Evolutionary conservation across 2,797 vertebrate species (phyloP).

Genomic region (Sebastolobus alascanus): DNA sequence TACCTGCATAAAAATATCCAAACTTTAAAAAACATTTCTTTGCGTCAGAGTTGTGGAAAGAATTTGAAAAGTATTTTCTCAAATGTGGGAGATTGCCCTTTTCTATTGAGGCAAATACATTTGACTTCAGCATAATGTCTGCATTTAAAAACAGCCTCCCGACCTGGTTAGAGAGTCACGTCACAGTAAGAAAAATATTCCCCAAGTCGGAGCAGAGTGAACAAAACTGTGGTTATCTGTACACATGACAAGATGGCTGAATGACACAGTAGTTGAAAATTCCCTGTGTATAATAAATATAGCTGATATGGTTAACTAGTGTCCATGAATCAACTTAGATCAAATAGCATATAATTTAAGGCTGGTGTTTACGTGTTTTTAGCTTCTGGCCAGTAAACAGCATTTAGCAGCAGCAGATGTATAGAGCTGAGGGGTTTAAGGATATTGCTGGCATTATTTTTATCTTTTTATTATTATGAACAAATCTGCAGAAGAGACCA

Average conservation of each 20-base stretch:
- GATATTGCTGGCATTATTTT: not conserved
- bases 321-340: not conserved
- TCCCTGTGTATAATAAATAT: not conserved
- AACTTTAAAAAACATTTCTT: slow-evolving; percentile 34
- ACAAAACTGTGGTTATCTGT: not conserved
- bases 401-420: not conserved
- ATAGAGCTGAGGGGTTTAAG: not conserved
- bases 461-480: not conserved
- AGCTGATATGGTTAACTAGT: not conserved
- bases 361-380: slow-evolving; percentile 2
- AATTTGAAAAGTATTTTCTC: not conserved
- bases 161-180: not conserved
- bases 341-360: not conserved
- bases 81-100: not conserved
- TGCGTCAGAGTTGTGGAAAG: not conserved
- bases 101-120: not conserved
- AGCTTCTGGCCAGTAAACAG: not conserved
- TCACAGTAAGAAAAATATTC: slow-evolving; percentile 16
- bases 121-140: slow-evolving; percentile 20
- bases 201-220: not conserved
- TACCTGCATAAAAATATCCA: slow-evolving; percentile 22
- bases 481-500: not conserved
- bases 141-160: slow-evolving; percentile 2
- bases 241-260: not conserved
- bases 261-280: not conserved